Conservation (phyloP, 1,140 invertebrate species). For the Musca domestica region DNA sequence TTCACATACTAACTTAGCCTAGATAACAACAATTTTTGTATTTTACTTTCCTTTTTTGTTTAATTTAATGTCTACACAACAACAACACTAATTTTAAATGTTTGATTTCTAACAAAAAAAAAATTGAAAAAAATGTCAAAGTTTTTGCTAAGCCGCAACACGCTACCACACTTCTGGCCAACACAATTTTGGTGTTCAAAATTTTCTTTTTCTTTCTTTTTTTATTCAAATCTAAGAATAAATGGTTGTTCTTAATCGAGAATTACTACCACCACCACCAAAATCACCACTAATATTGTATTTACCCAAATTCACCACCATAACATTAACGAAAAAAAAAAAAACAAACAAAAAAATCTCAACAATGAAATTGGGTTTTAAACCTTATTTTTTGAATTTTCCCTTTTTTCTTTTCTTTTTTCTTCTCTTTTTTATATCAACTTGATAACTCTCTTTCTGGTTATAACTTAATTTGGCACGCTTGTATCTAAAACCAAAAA, state of each 20-base stretch:
- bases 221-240: no score
- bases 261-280: not conserved
- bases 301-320: not conserved
- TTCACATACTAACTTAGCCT: no score
- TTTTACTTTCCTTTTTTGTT: not conserved
- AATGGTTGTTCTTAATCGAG: no score
- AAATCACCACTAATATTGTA: conserved; percentile 2
- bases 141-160: no score
- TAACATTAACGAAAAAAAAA: not conserved
- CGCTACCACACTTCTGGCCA: no score
- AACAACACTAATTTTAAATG: not conserved
- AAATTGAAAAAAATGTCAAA: no score
- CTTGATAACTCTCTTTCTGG: conserved; percentile 10
- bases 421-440: conserved; percentile 10
- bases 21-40: no score
- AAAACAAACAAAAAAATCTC: conserved; percentile 5
- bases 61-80: not conserved
- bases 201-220: no score
- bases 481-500: conserved; percentile 4
- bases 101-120: not conserved
- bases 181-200: no score
- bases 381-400: conserved; percentile 13
- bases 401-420: conserved; percentile 17
- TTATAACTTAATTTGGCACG: conserved; percentile 11
- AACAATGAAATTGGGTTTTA: conserved; percentile 15